Base-by-base conservation (phyloP, 2,888 invertebrate species). In the Sericinus montela region DNA sequence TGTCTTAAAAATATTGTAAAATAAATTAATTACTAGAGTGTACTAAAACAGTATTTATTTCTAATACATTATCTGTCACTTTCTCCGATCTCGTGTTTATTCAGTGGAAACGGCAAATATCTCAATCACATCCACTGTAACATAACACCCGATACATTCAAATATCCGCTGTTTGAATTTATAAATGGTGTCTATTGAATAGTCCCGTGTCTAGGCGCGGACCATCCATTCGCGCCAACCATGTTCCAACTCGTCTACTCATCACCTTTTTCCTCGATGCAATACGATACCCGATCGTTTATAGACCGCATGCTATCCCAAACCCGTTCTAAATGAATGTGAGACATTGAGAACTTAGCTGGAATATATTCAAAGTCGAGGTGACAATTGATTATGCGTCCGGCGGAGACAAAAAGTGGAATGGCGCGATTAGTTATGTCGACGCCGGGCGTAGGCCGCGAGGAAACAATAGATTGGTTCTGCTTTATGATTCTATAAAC, bases 401-500 rank as follows among this genome's bases (percentile, higher is more conserved):
- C 72, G 65, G 67, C 62, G 68, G 66, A 74, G 75, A 87, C 85
- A 85, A 85, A 86, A 86, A 87, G 80, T 74, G 70, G 82, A 79
- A 80, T 84, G 69, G 71, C 70, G 70, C 85, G 81, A 86, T 87
- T 84, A 83, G 84, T 83, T 80, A 82, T 80, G 80, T 85, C 72
- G 75, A 65, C 73, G 71, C 61, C 66, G 69, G 62, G 82, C 84
- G 87, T 84, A 82, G 86, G 83, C 67, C 65, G 79, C 63, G 66
- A 70, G 65, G 75, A 80, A 78, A 88, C 87, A 87, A 88, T 87
- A 80, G 81, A 82, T 85, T 74, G 82, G 74, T 69, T 74, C 75
- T 83, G 77, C 71, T 88, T 87, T 88, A 87, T 84, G 86, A 84
- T 80, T 86, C 83, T 76, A 87, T 85, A 87, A 88, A 85, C 82